A percentile compares a stretch with the other conserved stretches of the same genome.
These are phyloP conservation scores for Spodoptera littoralis DNA, from an alignment of 2,888 invertebrate genomes.

Conservation along the genomic window DNA sequence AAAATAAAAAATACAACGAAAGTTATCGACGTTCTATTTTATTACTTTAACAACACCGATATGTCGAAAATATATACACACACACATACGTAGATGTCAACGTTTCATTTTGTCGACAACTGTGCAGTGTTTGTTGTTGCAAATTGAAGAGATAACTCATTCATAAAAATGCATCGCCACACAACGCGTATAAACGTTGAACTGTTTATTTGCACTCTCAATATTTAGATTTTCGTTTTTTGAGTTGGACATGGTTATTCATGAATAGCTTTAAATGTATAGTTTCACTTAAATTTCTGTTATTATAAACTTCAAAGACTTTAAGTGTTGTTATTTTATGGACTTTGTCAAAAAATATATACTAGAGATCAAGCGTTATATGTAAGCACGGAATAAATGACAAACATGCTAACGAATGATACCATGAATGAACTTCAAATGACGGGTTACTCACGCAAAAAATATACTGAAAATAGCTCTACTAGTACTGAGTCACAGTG, in stretches of 20 bases:
- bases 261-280: too few relatives aligned
- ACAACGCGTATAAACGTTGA: not conserved
- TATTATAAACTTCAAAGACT: too few relatives aligned
- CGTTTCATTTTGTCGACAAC: constrained; percentile 39
- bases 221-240: not conserved
- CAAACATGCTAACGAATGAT: too few relatives aligned
- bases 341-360: too few relatives aligned
- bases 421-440: too few relatives aligned
- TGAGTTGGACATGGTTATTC: not conserved
- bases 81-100: constrained; percentile 24
- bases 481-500: too few relatives aligned
- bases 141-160: constrained; percentile 57
- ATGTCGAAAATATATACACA: constrained; percentile 40
- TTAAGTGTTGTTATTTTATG: too few relatives aligned
- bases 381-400: too few relatives aligned
- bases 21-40: constrained; percentile 37
- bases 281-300: too few relatives aligned
- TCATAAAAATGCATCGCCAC: constrained; percentile 26
- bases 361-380: too few relatives aligned
- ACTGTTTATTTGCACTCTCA: not conserved
- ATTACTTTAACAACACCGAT: constrained; percentile 18
- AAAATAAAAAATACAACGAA: constrained; percentile 2
- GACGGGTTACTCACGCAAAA: too few relatives aligned
- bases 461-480: too few relatives aligned
- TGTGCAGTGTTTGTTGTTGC: constrained; percentile 41